These are phyloP conservation scores for Sarcophilus harrisii DNA, from an alignment of 2,797 vertebrate genomes.

Conservation along the genomic window DNA sequence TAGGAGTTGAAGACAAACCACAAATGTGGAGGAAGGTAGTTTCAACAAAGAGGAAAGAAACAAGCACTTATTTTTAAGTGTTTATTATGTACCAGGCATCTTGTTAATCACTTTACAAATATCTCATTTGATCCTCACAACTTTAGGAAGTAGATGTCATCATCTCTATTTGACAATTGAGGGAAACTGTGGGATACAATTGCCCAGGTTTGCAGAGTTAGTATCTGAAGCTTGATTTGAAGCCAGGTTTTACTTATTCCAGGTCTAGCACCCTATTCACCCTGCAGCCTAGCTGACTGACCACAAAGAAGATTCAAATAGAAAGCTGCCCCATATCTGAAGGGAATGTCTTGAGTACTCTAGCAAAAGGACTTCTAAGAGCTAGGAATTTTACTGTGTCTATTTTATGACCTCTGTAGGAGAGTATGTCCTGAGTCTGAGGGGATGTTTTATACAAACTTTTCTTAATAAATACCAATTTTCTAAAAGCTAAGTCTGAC, in stretches of 20 bases:
- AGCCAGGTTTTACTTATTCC: neutral
- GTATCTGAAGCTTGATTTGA: neutral
- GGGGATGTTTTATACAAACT: neutral
- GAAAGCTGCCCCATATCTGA: neutral
- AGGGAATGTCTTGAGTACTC: neutral
- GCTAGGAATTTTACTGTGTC: neutral
- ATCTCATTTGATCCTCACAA: neutral
- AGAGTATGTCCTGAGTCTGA: no score
- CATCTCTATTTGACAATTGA: neutral
- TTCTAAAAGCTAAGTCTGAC: neutral
- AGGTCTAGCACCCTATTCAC: neutral
- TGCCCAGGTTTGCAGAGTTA: neutral
- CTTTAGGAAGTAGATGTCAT: neutral
- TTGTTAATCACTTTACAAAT: neutral
- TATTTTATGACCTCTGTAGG: neutral
- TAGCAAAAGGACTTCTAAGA: neutral
- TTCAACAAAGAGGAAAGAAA: neutral
- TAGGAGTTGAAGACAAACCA: neutral
- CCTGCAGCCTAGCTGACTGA: neutral
- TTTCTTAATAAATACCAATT: neutral
- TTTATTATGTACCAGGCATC: neutral
- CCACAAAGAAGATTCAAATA: neutral
- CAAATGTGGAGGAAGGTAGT: neutral
- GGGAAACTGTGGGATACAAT: neutral
- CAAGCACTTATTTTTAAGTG: neutral